A percentile compares a stretch with the other conserved stretches of the same genome.
phyloP scores from a whole-genome alignment of 2,113 vertebrate species.

The Aplodontia rufa region DNA sequence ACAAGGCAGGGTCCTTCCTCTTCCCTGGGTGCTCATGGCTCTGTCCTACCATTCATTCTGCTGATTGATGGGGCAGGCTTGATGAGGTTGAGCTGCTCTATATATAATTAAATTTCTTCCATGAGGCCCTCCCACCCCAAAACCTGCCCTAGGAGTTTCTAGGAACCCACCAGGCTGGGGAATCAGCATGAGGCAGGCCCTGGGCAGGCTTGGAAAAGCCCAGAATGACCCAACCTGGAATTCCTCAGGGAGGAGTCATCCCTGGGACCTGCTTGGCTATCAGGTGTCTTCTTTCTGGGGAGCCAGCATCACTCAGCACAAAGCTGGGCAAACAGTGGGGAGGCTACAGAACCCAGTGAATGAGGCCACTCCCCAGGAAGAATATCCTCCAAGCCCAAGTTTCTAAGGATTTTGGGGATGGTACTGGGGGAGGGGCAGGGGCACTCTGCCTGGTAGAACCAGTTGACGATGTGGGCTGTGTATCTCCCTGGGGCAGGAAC shows the following conservation, averaged over 20 bases:
- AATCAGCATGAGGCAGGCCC: neutral
- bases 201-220: neutral
- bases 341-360: fast-evolving
- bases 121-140: neutral
- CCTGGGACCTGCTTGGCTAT: neutral
- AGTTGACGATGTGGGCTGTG: neutral
- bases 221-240: neutral
- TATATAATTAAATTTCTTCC: neutral
- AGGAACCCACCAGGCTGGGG: neutral
- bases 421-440: no score
- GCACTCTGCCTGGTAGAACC: neutral
- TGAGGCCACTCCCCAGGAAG: neutral
- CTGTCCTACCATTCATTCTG: slow-evolving; percentile 54
- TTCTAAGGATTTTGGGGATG: neutral
- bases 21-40: neutral
- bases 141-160: slow-evolving; percentile 34
- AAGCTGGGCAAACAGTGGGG: neutral
- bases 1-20: neutral
- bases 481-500: neutral
- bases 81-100: neutral
- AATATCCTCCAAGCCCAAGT: neutral
- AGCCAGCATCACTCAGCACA: neutral
- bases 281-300: neutral
- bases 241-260: neutral
- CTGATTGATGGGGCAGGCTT: neutral